A percentile compares a stretch with the other conserved stretches of the same genome.
Conservation (phyloP, 1,140 invertebrate genomes). For the Scaptomyza pallida region DNA sequence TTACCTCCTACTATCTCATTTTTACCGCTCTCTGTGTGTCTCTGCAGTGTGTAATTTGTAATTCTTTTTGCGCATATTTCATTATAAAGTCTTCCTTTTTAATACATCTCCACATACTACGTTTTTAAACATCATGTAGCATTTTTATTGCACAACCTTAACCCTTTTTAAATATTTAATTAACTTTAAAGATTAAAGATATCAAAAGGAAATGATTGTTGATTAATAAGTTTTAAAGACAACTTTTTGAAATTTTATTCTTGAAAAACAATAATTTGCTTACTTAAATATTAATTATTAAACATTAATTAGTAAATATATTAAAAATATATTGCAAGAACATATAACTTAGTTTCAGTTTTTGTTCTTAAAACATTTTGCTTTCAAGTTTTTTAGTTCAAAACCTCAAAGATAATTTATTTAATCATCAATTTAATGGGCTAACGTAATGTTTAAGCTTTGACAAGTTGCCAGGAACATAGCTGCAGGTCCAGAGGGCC, state of each 20-base stretch:
- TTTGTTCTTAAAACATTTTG: no score
- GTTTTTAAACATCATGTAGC: background rate
- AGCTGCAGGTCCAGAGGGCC: background rate
- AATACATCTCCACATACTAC: conserved; percentile 55
- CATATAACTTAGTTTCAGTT: no score
- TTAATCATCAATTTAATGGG: background rate
- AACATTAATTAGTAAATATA: no score
- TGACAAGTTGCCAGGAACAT: background rate
- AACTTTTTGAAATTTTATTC: no score
- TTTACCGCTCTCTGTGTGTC: background rate
- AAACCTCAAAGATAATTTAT: no score
- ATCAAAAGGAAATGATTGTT: no score
- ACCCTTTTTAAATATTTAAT: background rate
- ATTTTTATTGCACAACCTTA: background rate
- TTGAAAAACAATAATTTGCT: no score
- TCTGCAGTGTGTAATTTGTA: conserved; percentile 67
- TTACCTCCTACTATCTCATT: background rate
- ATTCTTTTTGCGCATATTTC: conserved; percentile 62
- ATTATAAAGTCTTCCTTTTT: conserved; percentile 55
- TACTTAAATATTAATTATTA: no score
- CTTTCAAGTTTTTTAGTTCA: no score
- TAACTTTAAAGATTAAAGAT: no score
- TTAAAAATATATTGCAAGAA: no score
- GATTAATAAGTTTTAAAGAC: no score
- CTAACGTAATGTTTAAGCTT: background rate